A percentile compares a stretch with the other conserved stretches of the same genome.
These are phyloP conservation scores for Melinopterus prodromus DNA, from an alignment of 2,888 invertebrate genomes.

Conservation along the genomic window DNA sequence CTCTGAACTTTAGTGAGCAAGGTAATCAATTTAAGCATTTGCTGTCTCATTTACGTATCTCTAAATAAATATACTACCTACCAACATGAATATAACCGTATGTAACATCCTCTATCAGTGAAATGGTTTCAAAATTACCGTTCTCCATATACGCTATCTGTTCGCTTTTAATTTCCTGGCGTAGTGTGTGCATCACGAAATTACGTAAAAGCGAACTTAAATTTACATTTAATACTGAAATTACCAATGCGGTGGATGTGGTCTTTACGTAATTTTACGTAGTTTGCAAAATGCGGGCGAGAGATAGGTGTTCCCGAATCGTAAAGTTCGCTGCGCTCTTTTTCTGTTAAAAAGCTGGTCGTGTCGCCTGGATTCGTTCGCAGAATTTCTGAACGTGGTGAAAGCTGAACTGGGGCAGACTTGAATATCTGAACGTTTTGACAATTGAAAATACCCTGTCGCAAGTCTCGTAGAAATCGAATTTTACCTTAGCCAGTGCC, in stretches of 20 bases:
- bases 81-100: no score
- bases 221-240: not conserved
- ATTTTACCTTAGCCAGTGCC: conserved; percentile 19
- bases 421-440: conserved; percentile 12
- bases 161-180: no score
- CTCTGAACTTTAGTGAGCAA: no score
- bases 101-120: no score
- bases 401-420: conserved; percentile 15
- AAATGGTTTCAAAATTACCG: not conserved
- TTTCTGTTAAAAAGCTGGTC: conserved; percentile 15
- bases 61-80: no score
- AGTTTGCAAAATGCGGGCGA: conserved; percentile 11
- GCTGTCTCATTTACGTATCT: no score
- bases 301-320: not conserved
- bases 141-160: not conserved
- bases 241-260: not conserved
- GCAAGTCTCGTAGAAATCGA: conserved; percentile 19
- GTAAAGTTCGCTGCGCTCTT: conserved; percentile 9
- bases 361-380: conserved; percentile 15
- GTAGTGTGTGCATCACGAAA: not conserved
- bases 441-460: not conserved
- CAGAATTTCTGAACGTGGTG: conserved; percentile 20
- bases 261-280: conserved; percentile 21
- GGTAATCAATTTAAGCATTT: no score
- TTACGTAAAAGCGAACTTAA: not conserved